Base-by-base conservation (phyloP, 2,797 vertebrate species). In the Ctenosaura bakeri region DNA sequence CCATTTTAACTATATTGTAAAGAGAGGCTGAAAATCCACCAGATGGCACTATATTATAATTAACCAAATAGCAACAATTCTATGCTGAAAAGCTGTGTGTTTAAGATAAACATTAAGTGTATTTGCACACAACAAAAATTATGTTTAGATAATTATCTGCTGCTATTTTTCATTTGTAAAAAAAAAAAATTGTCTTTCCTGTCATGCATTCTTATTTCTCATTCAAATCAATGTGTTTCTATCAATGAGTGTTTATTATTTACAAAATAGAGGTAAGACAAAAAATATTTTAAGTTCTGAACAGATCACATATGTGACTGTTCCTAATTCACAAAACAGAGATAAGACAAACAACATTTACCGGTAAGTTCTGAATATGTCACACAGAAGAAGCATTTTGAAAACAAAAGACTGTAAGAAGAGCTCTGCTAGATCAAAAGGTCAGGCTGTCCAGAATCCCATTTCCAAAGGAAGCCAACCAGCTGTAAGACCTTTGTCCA, bases 11-110 rank as follows among this genome's bases (percentile, higher is more conserved):
- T 81, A 62, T 29, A 69, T 22, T 71, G 29, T 50, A 46, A 18
- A 16, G 35, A 78, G 29, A 71, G 54, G 8, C 4, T n/a, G 50
- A 91, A 54, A 4, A 78, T 78, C 62, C 95, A 92, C 93, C 94
- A 96, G 95, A 83, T 96, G 96, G 94, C 95, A 94, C 71, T 93
- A 89, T 42, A 66, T 42, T 59, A 85, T 59, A 1, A 94, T 79
- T 77, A 94, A 92, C n/a, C 88, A 93, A 92, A 79, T 3, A 59
- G 32, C 14, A 90, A 24, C 29, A 82, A 89, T 56, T 78, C 22
- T 64, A 14, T 76, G 32, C 66, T 4, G 59, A 83, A 89, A 76
- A 71, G 32, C 54, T 64, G 12, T 74, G 50, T 46, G 38, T 46
- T 81, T 52, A 88, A 73, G 29, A 54, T 54, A 59, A 91, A 83